Evolutionary conservation across 2,113 vertebrate genomes (phyloP).

Genomic region (Brachypteracias leptosomus): DNA sequence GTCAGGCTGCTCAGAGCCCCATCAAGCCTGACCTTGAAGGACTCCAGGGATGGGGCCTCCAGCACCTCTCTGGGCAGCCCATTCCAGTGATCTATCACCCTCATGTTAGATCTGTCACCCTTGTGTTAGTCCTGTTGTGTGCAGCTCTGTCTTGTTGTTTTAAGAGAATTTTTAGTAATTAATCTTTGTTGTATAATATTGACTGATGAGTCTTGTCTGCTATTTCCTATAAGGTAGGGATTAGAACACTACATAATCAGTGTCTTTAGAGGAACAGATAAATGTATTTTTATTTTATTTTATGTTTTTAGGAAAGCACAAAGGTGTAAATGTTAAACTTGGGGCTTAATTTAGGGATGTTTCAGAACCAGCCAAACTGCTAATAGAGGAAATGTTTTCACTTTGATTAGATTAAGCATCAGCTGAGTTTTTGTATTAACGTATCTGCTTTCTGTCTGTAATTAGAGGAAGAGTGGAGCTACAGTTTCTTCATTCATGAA

Average conservation of each 20-base stretch:
- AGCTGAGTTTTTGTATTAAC: neutral
- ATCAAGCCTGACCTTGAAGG: no score
- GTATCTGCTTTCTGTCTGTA: neutral
- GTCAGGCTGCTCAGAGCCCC: no score
- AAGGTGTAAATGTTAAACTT: neutral
- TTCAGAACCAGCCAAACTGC: neutral
- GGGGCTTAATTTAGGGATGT: neutral
- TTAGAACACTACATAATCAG: neutral
- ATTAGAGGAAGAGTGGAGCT: slow-evolving; percentile 88
- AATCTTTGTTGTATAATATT: neutral
- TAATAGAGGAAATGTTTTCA: neutral
- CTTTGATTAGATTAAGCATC: neutral
- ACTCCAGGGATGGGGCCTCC: no score
- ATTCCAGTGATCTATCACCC: no score
- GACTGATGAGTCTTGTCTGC: neutral
- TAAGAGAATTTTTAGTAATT: neutral
- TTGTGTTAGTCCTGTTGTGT: neutral
- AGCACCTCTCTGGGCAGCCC: no score
- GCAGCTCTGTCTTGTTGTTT: neutral
- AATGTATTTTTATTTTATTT: neutral
- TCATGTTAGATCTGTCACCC: no score
- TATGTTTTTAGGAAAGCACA: neutral
- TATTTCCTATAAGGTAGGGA: neutral
- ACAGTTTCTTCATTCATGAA: slow-evolving; percentile 94
- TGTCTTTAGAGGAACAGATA: neutral